Percentiles rank a stretch among this genome's conserved stretches.
phyloP scores from a whole-genome alignment of 2,113 vertebrate genomes.

The Mola mola region DNA sequence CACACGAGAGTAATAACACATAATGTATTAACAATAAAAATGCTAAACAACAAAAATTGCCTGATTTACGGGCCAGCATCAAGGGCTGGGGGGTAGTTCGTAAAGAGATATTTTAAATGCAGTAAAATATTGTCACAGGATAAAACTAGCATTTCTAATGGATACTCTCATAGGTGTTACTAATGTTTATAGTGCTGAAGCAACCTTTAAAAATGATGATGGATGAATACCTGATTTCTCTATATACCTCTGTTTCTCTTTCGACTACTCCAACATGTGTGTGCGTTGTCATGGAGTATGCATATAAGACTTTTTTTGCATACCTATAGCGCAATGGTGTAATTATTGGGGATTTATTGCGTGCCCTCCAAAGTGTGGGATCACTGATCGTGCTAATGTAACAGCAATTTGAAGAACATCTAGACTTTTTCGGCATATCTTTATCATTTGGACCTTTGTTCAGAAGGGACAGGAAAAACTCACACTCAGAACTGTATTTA shows the following conservation, averaged over 20 bases:
- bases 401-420: constrained; percentile 2
- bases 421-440: constrained; percentile 2
- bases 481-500: too few species aligned
- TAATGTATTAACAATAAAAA: constrained; percentile 61
- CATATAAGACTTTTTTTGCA: background rate
- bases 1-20: constrained; percentile 58
- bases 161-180: background rate
- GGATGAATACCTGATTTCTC: background rate
- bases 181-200: background rate
- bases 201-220: constrained; percentile 6
- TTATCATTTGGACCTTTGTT: too few species aligned
- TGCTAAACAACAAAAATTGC: too few species aligned
- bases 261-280: background rate
- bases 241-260: too few species aligned
- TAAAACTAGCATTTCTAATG: background rate
- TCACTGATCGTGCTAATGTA: constrained; percentile 50
- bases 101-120: background rate
- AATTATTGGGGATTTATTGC: constrained; percentile 45
- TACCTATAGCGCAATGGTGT: constrained; percentile 24
- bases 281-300: background rate
- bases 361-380: constrained; percentile 33
- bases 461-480: too few species aligned
- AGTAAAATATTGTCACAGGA: background rate
- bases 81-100: constrained; percentile 11
- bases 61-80: constrained; percentile 50